These are phyloP conservation scores for Pristionchus japonicus DNA, from an alignment of 2,888 invertebrate species.

Conservation along the genomic window DNA sequence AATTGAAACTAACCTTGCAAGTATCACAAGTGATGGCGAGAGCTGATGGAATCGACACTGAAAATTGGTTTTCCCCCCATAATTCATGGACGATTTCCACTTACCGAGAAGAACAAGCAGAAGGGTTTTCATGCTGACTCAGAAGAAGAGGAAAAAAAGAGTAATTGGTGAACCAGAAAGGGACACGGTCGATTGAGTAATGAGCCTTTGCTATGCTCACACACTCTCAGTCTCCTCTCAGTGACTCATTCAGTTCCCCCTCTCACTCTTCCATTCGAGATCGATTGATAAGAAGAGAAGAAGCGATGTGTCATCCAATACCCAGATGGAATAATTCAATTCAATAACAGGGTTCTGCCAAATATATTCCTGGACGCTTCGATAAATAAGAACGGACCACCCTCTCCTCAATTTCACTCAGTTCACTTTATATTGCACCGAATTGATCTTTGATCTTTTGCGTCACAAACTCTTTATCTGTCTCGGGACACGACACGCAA, in stretches of 20 bases:
- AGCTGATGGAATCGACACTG: not conserved
- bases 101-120: not conserved
- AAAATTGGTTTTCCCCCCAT: too few relatives aligned
- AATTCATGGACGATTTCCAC: not conserved
- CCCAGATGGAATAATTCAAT: not conserved
- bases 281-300: constrained; percentile 24
- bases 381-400: too few relatives aligned
- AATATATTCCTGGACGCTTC: too few relatives aligned
- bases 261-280: not conserved
- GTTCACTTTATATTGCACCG: not conserved
- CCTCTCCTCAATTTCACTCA: too few relatives aligned
- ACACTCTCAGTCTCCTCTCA: not conserved
- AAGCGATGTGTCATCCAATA: not conserved
- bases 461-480: constrained; percentile 41
- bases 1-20: constrained; percentile 2
- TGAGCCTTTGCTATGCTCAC: constrained; percentile 2
- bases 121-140: not conserved
- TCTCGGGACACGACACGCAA: constrained; percentile 15
- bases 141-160: not conserved
- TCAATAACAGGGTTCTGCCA: not conserved
- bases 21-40: constrained; percentile 19
- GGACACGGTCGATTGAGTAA: not conserved
- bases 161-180: too few relatives aligned
- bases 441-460: constrained; percentile 38
- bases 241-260: constrained; percentile 7